Evolutionary conservation across 2,797 vertebrate genomes (phyloP), one percentile per base, ranked within the genome.

Genomic region (Antennarius maculatus): DNA sequence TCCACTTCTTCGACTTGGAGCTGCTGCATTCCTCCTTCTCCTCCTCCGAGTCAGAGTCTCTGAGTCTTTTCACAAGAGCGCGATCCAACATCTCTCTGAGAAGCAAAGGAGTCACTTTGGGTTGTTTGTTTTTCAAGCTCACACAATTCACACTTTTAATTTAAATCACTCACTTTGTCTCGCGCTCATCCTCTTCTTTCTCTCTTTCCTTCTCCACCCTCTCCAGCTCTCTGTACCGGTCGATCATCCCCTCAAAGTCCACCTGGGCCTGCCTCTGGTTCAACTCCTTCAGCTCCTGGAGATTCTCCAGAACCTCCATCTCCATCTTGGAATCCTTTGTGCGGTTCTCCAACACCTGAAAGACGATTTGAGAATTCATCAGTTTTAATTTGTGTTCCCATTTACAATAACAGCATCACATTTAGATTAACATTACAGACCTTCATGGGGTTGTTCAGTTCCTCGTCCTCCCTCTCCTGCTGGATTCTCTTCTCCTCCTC

Each of bases 381-480:
- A 56, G 28, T 52, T 57, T 28, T 49, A 0, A 28, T 49, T 74
- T 12, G 2, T 5, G 8, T 1, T 10, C 11, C 0, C 12, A 12
- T 48, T 54, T 14, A 12, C 18, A 62, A 7, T 2, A 61, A 59
- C 14, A 31, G 37, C 4, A 45, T 0, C 7, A 23, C 13, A 48
- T 18, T 31, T 0, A 12, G 1, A 37, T 39, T 69, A 29, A 48
- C 7, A 34, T 66, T 23, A 93, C 79, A 6, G 27, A 92, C 97
- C 95, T 99, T 98, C 97, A 98, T 99, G 23, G 97, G 97, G 54
- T 99, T 99, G 90, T 98, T 99, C 15, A 99, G 91, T 66, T 99
- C 97, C 53, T 99, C 97, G 0, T 99, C 97, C 47, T 98, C 97
- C 48, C 97, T 90, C 27, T 99, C 97, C 81, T 91, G 93, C 81